These are phyloP conservation scores for Chalcosyrphus nemorum DNA, from an alignment of 2,888 invertebrate genomes.

Conservation along the genomic window DNA sequence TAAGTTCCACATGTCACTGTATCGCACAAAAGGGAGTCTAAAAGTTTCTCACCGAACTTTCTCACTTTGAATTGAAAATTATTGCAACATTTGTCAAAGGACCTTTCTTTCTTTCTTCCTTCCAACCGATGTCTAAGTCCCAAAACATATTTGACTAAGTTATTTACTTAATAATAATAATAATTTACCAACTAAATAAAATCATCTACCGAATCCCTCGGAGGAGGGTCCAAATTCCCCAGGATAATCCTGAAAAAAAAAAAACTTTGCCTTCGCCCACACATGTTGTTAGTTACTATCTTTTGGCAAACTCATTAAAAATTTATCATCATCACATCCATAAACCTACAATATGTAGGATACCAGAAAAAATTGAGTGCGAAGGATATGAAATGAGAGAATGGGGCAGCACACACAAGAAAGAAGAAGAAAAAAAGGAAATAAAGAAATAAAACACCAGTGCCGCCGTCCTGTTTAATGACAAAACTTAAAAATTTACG, in stretches of 20 bases:
- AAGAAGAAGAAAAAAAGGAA: neutral
- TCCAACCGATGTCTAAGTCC: neutral
- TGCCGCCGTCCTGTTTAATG: slow-evolving; percentile 19
- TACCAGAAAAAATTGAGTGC: neutral
- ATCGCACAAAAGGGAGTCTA: no score
- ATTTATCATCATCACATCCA: slow-evolving; percentile 7
- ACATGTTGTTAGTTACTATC: neutral
- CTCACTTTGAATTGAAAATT: neutral
- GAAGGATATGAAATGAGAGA: neutral
- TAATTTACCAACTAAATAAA: slow-evolving; percentile 5
- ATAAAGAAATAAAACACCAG: neutral
- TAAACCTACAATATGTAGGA: neutral
- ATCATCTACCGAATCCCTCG: slow-evolving; percentile 8
- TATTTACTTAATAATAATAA: neutral
- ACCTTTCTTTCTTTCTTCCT: neutral
- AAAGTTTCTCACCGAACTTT: no score
- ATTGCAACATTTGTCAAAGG: neutral
- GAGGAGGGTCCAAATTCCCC: slow-evolving; percentile 22
- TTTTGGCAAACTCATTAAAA: slow-evolving; percentile 35
- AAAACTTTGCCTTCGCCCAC: slow-evolving; percentile 1
- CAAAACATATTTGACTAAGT: neutral
- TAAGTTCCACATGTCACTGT: no score
- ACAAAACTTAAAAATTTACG: slow-evolving; percentile 44
- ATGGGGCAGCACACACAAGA: no score
- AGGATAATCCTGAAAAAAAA: slow-evolving; percentile 17